Percentiles rank a stretch among this genome's conserved stretches.
These are phyloP conservation scores for Amiota minor DNA, from an alignment of 2,888 invertebrate genomes.

Conservation along the genomic window DNA sequence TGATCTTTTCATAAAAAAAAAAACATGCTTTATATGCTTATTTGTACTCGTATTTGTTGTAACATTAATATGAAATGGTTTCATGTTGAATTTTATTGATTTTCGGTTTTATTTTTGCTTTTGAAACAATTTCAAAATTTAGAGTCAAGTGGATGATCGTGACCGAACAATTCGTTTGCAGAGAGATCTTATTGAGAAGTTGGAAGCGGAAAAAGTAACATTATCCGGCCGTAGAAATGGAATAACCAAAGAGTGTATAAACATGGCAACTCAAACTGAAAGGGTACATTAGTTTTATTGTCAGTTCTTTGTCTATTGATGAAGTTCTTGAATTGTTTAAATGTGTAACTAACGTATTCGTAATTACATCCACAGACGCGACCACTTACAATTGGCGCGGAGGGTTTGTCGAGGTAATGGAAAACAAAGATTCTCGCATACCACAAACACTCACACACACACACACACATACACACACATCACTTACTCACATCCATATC, in stretches of 20 bases:
- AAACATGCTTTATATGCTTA: no score
- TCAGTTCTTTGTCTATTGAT: no score
- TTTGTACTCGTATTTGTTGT: no score
- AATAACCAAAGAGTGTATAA: conserved; percentile 19
- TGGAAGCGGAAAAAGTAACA: conserved; percentile 69
- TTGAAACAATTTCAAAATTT: not conserved
- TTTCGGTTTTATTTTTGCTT: no score
- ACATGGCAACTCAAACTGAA: conserved; percentile 84
- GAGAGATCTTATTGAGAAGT: conserved; percentile 83
- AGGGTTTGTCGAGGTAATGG: conserved; percentile 73
- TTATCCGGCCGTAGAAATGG: conserved; percentile 22
- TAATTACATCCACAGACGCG: conserved; percentile 69
- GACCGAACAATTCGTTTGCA: conserved; percentile 86
- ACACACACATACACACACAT: not conserved
- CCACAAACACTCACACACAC: not conserved
- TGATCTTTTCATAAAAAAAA: no score
- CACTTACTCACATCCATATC: not conserved
- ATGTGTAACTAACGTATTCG: conserved; percentile 56
- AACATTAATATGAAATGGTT: no score
- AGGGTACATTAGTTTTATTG: conserved; percentile 76
- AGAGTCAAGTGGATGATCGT: conserved; percentile 89
- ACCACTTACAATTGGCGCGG: conserved; percentile 73
- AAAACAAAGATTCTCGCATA: conserved; percentile 21
- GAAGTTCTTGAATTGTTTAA: conserved; percentile 32
- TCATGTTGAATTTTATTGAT: no score